Percentiles rank a stretch among this genome's conserved stretches.
These are phyloP conservation scores for Serinus canaria DNA, from an alignment of 2,113 vertebrate species.

Conservation along the genomic window DNA sequence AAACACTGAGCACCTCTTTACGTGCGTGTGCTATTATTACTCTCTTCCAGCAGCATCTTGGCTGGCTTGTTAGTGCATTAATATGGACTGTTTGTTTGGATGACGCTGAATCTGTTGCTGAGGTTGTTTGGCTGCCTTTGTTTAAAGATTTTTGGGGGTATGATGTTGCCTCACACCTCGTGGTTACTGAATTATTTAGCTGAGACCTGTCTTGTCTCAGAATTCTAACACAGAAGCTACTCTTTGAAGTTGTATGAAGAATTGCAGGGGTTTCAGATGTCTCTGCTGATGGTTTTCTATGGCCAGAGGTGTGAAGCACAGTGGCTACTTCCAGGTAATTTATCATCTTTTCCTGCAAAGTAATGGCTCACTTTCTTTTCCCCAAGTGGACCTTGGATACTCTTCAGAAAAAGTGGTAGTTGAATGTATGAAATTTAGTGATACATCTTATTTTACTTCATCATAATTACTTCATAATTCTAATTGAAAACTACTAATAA, in stretches of 20 bases:
- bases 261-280: not conserved
- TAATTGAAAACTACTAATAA: not conserved
- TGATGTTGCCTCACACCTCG: not conserved
- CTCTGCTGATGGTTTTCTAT: not conserved
- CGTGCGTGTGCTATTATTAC: fast-evolving
- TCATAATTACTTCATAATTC: not conserved
- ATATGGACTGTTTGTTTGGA: not conserved
- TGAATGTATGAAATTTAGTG: not conserved
- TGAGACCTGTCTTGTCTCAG: not conserved
- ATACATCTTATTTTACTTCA: not conserved
- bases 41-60: not conserved
- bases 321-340: not conserved
- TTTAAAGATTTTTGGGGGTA: not conserved
- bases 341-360: constrained; percentile 15
- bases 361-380: not conserved
- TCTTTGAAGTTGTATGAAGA: not conserved
- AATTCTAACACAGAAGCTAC: not conserved
- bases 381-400: not conserved
- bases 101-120: not conserved
- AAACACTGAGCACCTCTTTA: not conserved
- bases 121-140: not conserved
- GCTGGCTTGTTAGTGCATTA: not conserved
- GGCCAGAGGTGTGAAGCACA: not conserved
- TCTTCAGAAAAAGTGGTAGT: not conserved
- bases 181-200: not conserved